Evolutionary conservation across 2,113 vertebrate species (phyloP), one percentile per base, ranked within the genome.

Genomic region (Apaloderma vittatum): DNA sequence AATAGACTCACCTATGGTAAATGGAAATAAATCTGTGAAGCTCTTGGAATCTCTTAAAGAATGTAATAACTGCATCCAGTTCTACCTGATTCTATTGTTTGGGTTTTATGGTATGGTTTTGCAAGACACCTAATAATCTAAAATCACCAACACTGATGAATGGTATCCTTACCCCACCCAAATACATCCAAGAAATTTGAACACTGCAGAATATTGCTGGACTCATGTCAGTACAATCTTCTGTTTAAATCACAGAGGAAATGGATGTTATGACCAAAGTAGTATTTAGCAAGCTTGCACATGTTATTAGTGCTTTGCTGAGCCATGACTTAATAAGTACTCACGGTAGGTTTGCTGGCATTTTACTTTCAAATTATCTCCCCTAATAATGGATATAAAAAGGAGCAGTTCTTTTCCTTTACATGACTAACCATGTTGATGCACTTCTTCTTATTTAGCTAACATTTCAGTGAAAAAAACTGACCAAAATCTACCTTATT

Each of bases 341-440:
- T 52, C 79, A 81, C 49, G 20, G 86, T 71, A 72, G 21, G n/a
- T 68, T 29, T 90, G 36, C n/a, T 86, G 55, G 51, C 27, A 36
- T 23, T 93, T 70, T 78, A 90, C 46, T 34, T 37, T 90, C 40
- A 86, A 90, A 92, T 96, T 96, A 93, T 48, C 18, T 93, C 23
- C 32, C 80, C 74, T 95, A 79, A 74, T 67, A 86, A 51, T 48
- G 48, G 30, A 63, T 68, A 23, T 36, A 92, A 94, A 76, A 40
- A 87, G 22, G 34, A 75, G 30, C 22, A 74, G 16, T 3, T 77
- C 20, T 93, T 92, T 86, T 79, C 11, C 26, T 61, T 86, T 48
- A 75, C 48, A 32, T 4, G 78, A 18, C 8, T 37, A 80, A 36
- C 20, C 32, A 49, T 32, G 48, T 74, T 88, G 15, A 24, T 91